Base-by-base conservation (phyloP, 2,113 vertebrate genomes). In the Oncorhynchus clarkii region DNA sequence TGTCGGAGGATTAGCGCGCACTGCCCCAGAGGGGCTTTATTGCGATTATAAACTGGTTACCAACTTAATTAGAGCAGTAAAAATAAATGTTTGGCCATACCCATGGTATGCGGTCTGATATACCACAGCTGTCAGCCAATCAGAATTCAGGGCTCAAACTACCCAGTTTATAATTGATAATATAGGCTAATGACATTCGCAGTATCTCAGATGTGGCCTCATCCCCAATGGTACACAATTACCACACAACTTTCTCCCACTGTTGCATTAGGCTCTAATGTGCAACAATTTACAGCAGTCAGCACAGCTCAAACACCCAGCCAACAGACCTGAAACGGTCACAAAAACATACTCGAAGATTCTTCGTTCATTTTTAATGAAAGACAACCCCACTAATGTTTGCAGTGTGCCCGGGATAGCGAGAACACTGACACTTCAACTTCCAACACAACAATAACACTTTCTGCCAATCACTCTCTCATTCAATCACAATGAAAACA, bases 401-500 rank as follows among this genome's bases (percentile, higher is more conserved):
- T 11, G 24, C n/a, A 24, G 60, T 64, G 24, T 64, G 20, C 60
- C 20, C 1, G 11, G 24, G 8, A 34, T 18, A 60, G 6, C 20
- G 27, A 72, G n/a, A 31, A 62, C 29, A 65, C 27, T 27, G 9
- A 72, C 16, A 72, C n/a, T 51, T 31, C 12, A 70, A n/a, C 49
- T 71, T 78, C 71, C 24, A 75, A 76, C 65, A 77, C 54, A 72
- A 64, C 69, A 77, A 67, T 57, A 45, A 45, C 9, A 45, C 62
- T 27, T n/a, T 77, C 62, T 83, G 70, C 86, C 75, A 84, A 66
- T 60, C 69, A 74, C 67, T 59, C 70, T 29, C 49, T 26, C 48
- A 49, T 73, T 87, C 76, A 45, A 5, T 12, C 73, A 85, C 79
- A 62, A 72, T 62, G 48, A 82, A 82, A 65, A 74, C 39, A 73